Evolutionary conservation across 2,113 vertebrate genomes (phyloP).

Genomic region (Raja brachyura): DNA sequence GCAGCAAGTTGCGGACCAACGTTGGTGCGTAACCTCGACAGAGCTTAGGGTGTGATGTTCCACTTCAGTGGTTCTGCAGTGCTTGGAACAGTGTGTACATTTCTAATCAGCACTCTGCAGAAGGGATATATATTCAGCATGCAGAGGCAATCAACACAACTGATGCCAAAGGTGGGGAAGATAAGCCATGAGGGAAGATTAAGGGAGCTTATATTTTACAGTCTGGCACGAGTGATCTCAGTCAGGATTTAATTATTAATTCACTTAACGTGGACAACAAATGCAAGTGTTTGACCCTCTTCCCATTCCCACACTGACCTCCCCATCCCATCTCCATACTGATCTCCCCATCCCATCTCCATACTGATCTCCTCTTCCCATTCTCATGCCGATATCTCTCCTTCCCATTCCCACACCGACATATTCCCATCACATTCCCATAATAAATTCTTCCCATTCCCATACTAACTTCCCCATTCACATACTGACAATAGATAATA

Average conservation of each 20-base stretch:
- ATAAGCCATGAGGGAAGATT: conserved; percentile 3
- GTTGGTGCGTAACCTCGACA: not conserved
- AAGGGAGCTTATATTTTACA: not conserved
- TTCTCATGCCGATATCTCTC: too few species aligned
- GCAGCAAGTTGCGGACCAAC: not conserved
- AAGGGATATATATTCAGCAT: not conserved
- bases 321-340: too few species aligned
- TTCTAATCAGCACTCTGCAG: not conserved
- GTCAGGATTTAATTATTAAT: not conserved
- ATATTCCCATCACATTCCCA: too few species aligned
- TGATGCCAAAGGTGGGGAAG: not conserved
- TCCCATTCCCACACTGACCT: too few species aligned
- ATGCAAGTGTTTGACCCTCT: not conserved
- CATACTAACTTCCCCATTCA: too few species aligned
- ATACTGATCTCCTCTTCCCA: too few species aligned
- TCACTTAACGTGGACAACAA: not conserved
- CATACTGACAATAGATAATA: too few species aligned
- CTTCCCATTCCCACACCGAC: too few species aligned
- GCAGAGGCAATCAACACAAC: not conserved
- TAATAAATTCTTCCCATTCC: too few species aligned
- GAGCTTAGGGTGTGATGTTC: not conserved
- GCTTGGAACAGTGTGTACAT: not conserved
- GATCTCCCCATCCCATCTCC: too few species aligned
- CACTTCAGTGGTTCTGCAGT: not conserved
- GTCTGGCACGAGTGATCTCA: not conserved